These are phyloP conservation scores for Melanargia galathea DNA, from an alignment of 2,888 invertebrate genomes.

Conservation along the genomic window DNA sequence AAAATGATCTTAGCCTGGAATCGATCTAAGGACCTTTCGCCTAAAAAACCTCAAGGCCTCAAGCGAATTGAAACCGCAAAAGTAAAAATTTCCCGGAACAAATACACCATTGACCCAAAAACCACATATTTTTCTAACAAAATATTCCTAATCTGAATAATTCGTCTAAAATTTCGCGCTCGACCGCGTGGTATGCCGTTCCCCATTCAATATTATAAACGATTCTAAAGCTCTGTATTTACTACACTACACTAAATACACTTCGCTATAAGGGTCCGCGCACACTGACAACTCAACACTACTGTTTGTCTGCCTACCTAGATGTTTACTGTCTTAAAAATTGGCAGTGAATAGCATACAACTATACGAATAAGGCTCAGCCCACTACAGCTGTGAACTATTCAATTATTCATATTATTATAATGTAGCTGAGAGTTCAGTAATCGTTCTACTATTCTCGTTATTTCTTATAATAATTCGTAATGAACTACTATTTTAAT, in stretches of 20 bases:
- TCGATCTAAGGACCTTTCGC: too few species aligned
- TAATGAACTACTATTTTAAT: constrained; percentile 7
- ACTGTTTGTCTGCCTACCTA: constrained; percentile 30
- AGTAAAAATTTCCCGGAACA: background rate
- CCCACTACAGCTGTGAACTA: constrained; percentile 6
- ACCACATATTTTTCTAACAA: background rate
- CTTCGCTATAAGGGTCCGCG: constrained; percentile 58
- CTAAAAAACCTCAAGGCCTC: background rate
- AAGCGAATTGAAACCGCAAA: background rate
- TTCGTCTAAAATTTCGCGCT: constrained; percentile 14
- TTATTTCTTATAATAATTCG: background rate
- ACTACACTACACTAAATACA: constrained; percentile 69
- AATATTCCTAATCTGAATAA: constrained; percentile 13
- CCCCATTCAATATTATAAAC: constrained; percentile 38
- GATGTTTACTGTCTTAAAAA: constrained; percentile 43
- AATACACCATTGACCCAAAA: background rate
- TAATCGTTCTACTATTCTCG: background rate
- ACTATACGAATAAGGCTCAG: constrained; percentile 22
- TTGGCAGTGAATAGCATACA: constrained; percentile 58
- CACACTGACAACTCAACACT: constrained; percentile 68
- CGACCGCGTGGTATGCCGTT: constrained; percentile 33
- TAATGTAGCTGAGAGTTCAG: background rate
- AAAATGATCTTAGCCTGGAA: too few species aligned
- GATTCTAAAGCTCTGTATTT: constrained; percentile 70
- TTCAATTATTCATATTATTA: too few species aligned